Evolutionary conservation across 2,113 vertebrate species (phyloP), one percentile per base, ranked within the genome.

Genomic region (Lagopus leucura): DNA sequence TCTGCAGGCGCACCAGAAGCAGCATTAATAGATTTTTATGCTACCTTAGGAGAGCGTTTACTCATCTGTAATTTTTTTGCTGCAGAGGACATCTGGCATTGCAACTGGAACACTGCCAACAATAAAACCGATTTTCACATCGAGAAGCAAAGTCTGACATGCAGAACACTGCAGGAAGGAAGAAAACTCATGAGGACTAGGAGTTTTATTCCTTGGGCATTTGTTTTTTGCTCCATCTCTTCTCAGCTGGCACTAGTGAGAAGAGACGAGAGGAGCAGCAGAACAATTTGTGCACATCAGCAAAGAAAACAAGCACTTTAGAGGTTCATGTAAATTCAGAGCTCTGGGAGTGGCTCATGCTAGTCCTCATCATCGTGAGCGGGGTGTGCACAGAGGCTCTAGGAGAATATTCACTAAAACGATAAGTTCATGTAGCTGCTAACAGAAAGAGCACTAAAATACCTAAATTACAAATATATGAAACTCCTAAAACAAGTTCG

Each of bases 71-170:
- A 75, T 94, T 93, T 78, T 81, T 86, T 76, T 54, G 52, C 77
- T 3, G 76, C 66, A 84, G 86, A 72, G 88, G 93, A 94, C 94
- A 96, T 89, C 89, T 97, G 94, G 79, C 93, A 69, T 61, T 75
- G 79, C 52, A 81, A n/a, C 80, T 94, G 91, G 95, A 95, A 86
- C 92, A 88, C 11, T 52, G 87, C 94, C 95, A 96, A 67, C 69
- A 75, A 80, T 75, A 91, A 86, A 97, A 67, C 69, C 52, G 42
- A 88, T 86, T 91, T 90, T 74, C 85, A 95, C 36, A 88, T 83
- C 78, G 71, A 81, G 60, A 13, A 92, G 82, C 20, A 81, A 83
- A 90, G 82, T 10, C 30, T 55, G 48, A 94, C 32, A 32, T 18
- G 27, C n/a, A 83, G 65, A 91, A 93, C 0, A 0, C 11, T 47